Base-by-base conservation (phyloP, 2,888 invertebrate species). In the Panorpa germanica region DNA sequence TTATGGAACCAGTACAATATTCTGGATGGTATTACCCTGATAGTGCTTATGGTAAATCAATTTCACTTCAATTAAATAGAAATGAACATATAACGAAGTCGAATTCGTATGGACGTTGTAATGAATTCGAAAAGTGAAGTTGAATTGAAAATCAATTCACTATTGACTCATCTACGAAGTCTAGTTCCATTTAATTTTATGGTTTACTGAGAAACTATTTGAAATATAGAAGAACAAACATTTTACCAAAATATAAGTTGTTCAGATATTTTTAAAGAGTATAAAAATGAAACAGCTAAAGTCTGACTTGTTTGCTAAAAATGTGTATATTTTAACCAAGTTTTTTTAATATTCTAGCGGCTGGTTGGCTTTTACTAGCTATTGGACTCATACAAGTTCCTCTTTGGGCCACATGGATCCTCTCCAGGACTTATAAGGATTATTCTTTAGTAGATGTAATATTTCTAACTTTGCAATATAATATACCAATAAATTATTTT, bases 1-100 rank as follows among this genome's bases (percentile, higher is more conserved):
- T 64, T 1, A 60, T 65, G 32, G 53, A 65, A 34, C 61, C 67
- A 0, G 47, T 73, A 2, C 53, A 48, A 5, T 75, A 76, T 40
- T 69, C 67, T 19, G 50, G 50, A 23, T 52, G 52, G 31, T 40
- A 43, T 4, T 77, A 68, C 46, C 75, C 78, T 0, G 45, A 49
- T 5, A 52, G 57, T 15, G 71, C 60, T 26, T 60, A 65, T 34
- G 62, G 73, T 72, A 46, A 49, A 48, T 19, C 6, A n/a, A n/a
- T n/a, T n/a, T n/a, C n/a, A n/a, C n/a, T n/a, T n/a, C n/a, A n/a
- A n/a, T n/a, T n/a, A n/a, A n/a, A n/a, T n/a, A n/a, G n/a, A n/a
- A n/a, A n/a, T n/a, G n/a, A n/a, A n/a, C n/a, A n/a, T n/a, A n/a
- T n/a, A n/a, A n/a, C n/a, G n/a, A n/a, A n/a, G n/a, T n/a, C n/a